Percentiles rank a stretch among this genome's conserved stretches.
phyloP scores from a whole-genome alignment of 2,888 invertebrate species.

The Ashinkailepas kermadecensis region DNA sequence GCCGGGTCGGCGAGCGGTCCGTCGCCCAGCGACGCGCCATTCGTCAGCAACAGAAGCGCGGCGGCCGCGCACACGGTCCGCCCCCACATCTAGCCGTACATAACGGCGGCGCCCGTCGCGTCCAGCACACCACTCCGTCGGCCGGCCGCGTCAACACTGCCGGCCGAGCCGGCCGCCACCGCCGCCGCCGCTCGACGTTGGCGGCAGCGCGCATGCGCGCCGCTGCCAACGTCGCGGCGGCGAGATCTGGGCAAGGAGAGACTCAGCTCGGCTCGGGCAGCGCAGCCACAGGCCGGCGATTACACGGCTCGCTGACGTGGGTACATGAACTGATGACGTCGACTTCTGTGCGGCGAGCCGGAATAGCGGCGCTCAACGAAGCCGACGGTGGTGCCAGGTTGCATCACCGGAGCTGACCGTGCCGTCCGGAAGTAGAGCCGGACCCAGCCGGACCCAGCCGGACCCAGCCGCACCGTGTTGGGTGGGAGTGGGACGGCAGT shows the following conservation, averaged over 20 bases:
- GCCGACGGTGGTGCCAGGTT: too few species aligned
- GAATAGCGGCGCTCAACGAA: too few species aligned
- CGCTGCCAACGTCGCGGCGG: slow-evolving; percentile 14
- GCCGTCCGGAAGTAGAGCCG: too few species aligned
- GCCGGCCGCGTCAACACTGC: slow-evolving; percentile 26
- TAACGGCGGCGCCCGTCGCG: slow-evolving; percentile 10
- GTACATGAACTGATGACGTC: neutral
- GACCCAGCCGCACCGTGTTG: too few species aligned
- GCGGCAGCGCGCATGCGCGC: slow-evolving; percentile 31
- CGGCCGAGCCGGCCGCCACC: slow-evolving; percentile 26
- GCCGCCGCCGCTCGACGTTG: slow-evolving; percentile 28
- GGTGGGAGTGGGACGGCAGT: too few species aligned
- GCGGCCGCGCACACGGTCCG: neutral
- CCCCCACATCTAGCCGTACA: neutral
- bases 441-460: too few species aligned
- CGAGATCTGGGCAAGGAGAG: neutral
- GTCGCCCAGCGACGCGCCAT: neutral
- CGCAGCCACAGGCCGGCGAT: neutral
- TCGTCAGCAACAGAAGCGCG: neutral
- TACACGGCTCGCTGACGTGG: neutral
- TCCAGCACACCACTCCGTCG: slow-evolving; percentile 26
- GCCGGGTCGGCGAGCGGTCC: neutral
- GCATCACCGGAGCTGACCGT: too few species aligned
- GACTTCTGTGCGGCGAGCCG: too few species aligned
- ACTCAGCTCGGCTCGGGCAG: too few species aligned